phyloP scores from a whole-genome alignment of 2,797 vertebrate species.

The Mionectes olivaceus region DNA sequence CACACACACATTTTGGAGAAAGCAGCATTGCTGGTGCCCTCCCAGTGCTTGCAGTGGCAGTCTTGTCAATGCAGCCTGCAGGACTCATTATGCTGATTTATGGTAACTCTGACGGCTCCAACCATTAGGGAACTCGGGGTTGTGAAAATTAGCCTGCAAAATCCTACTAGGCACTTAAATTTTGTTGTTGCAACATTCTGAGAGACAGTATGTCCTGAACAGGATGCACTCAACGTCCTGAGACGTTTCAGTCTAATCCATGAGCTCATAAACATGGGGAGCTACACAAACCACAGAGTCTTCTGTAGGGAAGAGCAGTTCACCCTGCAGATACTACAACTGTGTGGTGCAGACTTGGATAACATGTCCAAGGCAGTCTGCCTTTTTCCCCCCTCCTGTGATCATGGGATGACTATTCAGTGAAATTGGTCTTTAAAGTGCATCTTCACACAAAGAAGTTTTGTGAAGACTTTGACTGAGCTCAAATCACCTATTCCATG shows the following conservation, averaged over 20 bases:
- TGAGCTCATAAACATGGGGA: background rate
- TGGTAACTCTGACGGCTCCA: background rate
- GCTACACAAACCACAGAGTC: background rate
- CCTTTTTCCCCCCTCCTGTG: background rate
- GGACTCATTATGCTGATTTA: background rate
- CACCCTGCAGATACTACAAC: background rate
- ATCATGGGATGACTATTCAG: background rate
- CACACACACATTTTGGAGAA: background rate
- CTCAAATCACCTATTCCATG: background rate
- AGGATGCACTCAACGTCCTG: accelerated
- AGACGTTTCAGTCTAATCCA: background rate
- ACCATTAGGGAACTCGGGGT: background rate
- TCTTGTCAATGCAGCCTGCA: background rate
- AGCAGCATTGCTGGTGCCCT: background rate
- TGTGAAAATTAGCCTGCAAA: background rate
- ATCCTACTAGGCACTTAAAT: background rate
- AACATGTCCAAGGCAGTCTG: background rate
- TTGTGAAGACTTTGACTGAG: background rate
- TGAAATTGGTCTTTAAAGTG: background rate
- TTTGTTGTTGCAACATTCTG: background rate
- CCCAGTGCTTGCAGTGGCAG: background rate
- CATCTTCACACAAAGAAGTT: background rate
- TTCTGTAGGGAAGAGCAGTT: background rate
- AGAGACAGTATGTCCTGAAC: background rate
- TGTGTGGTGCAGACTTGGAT: accelerated